Evolutionary conservation across 2,113 vertebrate species (phyloP).

Genomic region (Oncorhynchus kisutch): DNA sequence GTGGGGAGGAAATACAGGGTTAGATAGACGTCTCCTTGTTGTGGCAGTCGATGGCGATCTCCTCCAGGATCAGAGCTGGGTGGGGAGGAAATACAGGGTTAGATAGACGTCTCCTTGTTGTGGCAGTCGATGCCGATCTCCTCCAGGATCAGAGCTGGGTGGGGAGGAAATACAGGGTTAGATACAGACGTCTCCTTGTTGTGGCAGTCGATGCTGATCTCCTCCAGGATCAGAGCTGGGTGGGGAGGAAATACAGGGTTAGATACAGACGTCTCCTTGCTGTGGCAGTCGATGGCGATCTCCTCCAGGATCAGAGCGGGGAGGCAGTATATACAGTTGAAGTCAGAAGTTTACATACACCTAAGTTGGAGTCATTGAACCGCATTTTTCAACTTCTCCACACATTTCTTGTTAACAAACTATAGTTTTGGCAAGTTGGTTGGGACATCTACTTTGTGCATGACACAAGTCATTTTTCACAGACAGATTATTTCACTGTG

Average conservation of each 20-base stretch:
- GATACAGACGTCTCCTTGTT: slow-evolving; percentile 98
- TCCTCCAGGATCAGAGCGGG: slow-evolving; percentile 96
- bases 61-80: slow-evolving; percentile 95
- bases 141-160: slow-evolving; percentile 94
- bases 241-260: no score
- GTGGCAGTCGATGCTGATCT: slow-evolving; percentile 98
- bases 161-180: no score
- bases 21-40: slow-evolving; percentile 87
- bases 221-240: slow-evolving; percentile 94
- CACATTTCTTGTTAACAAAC: no score
- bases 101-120: slow-evolving; percentile 97
- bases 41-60: slow-evolving; percentile 98
- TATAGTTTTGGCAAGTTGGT: no score
- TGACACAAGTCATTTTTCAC: no score
- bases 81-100: no score
- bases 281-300: slow-evolving; percentile 98
- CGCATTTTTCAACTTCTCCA: no score
- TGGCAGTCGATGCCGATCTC: slow-evolving; percentile 99
- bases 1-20: neutral
- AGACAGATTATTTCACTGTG: no score
- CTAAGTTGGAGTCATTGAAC: no score
- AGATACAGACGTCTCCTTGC: slow-evolving; percentile 97
- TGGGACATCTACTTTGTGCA: no score
- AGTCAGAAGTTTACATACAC: no score
- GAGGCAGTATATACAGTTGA: neutral